Base-by-base conservation (phyloP, 1,140 invertebrate genomes). In the Bombus sibiricus region DNA sequence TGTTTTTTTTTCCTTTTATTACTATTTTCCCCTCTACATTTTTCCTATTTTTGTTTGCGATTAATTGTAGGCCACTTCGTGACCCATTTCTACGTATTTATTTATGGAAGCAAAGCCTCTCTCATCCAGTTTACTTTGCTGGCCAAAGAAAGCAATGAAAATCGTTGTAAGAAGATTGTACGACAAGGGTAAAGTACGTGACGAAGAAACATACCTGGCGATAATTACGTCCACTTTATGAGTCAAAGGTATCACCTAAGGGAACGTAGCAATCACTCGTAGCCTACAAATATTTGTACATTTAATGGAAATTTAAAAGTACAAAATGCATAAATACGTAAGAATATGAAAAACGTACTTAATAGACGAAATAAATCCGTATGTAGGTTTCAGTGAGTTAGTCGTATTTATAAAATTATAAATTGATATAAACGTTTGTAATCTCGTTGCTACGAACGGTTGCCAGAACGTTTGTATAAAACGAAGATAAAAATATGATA, bases 291-390 rank as follows among this genome's bases (percentile, higher is more conserved):
- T 62, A n/a, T 62, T 62, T 28, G 12, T 5, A 28, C 25, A 1
- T n/a, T n/a, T 62, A 62, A 28, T 12, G 2, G 59, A 62, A 62
- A n/a, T 62, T 62, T 62, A 13, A 62, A 28, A 0, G 4, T n/a
- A 0, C 59, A n/a, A n/a, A 0, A 0, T 53, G 47, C 18, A 8
- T 8, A 22, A 53, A 8, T 22, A 53, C 18, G 47, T 53, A 22
- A 22, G 5, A 53, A 2, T 53, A 53, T 2, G 18, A 53, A 22
- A 8, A 22, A 1, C 18, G 47, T 53, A 22, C 8, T 53, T 53
- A 53, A 53, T 8, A 53, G 47, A 6, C 5, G 47, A 53, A 53
- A 0, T 5, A 22, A 22, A n/a, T 5, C 0, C 0, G 25, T 62
- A 1, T 3, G 1, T 4, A n/a, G 1, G 3, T 62, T 12, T 10